A percentile compares a stretch with the other conserved stretches of the same genome.
phyloP scores from a whole-genome alignment of 2,888 invertebrate species.

The Eueremaeus valkanovi region DNA sequence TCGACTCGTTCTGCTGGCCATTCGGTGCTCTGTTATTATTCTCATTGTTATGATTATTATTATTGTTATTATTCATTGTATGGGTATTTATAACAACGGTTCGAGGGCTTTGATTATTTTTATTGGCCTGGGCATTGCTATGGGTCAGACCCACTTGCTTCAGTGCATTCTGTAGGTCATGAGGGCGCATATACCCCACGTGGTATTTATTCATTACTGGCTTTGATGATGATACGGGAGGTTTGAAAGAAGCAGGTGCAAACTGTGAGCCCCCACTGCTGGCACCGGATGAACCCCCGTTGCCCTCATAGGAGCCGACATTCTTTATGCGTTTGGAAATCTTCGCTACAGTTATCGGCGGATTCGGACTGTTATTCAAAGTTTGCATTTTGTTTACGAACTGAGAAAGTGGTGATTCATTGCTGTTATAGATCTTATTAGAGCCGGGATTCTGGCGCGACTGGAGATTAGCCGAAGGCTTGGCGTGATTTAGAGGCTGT shows the following conservation, averaged over 20 bases:
- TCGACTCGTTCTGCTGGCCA: neutral
- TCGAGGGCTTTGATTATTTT: neutral
- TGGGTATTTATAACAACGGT: slow-evolving; percentile 21
- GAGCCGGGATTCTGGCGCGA: neutral
- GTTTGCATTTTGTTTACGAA: slow-evolving; percentile 16
- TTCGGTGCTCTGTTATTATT: neutral
- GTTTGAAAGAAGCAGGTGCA: neutral
- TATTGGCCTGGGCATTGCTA: neutral
- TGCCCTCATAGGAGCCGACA: slow-evolving; percentile 27
- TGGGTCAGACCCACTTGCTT: neutral
- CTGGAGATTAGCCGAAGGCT: neutral
- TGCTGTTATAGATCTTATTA: slow-evolving; percentile 2
- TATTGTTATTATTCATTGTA: neutral
- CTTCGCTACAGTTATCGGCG: slow-evolving; percentile 14
- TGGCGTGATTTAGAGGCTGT: neutral
- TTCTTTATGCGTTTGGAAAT: slow-evolving; percentile 5
- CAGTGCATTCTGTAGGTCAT: slow-evolving; percentile 12
- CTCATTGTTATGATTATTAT: neutral
- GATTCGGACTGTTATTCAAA: neutral
- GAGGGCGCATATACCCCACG: slow-evolving; percentile 10
- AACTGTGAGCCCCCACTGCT: neutral
- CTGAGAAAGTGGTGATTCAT: slow-evolving; percentile 27
- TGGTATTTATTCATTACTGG: neutral
- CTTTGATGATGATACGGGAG: neutral
- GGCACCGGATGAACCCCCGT: neutral